Base-by-base conservation (phyloP, 2,797 vertebrate species). In the Pseudopleuronectes americanus region DNA sequence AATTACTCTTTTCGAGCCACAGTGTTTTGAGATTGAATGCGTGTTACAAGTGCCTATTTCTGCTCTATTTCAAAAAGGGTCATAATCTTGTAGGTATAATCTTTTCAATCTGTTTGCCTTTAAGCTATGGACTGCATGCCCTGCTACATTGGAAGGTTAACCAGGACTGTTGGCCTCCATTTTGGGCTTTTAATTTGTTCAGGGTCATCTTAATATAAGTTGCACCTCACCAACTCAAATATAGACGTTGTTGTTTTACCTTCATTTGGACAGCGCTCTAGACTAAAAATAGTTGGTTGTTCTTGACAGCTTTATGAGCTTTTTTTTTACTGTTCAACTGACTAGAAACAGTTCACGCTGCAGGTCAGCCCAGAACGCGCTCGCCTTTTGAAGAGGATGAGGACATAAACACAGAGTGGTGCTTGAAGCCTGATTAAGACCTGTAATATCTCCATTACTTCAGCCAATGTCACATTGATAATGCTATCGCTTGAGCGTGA, bases 381-480 rank as follows among this genome's bases (percentile, higher is more conserved):
- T 57, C 52, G 57, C 70, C 12, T 61, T 62, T 28, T 59, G 24
- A 63, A 76, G 51, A 68, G 54, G 55, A 48, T 41, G 45, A 69
- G n/a, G 51, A 73, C 48, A 61, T 63, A 22, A 79, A 69, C 36
- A 55, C 65, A 67, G n/a, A 0, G 23, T 51, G 36, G 64, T 64
- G 43, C 59, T 64, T 17, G 17, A 62, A 67, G 57, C 31, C 7
- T 38, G 48, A 66, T 71, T 73, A 28, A 23, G 52, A 19, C 43
- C 52, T 36, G 28, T 77, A 67, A 70, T 74, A 26, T 76, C 68
- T 64, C 59, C 54, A 74, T 78, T 79, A 68, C 77, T 61, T 63
- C 54, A 67, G 71, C 54, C 81, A 83, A 87, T 73, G 66, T 71
- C 43, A 54, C 57, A 17, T 45, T 60, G 82, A 86, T 89, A 78